Base-by-base conservation (phyloP, 37 sponge, comb jelly and placozoan species). In the Tethya wilhelma region DNA sequence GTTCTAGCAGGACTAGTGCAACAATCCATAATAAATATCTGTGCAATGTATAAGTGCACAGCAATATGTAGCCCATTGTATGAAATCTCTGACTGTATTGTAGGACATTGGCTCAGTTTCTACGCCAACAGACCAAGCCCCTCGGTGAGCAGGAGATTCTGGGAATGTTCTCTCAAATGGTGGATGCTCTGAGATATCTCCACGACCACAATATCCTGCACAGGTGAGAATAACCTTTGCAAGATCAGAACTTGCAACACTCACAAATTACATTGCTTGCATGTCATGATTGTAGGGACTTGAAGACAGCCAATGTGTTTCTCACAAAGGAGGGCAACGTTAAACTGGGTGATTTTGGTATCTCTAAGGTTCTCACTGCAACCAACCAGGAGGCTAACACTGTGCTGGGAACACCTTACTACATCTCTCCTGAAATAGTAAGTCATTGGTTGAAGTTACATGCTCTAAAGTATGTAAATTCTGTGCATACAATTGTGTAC, bases 401-500 rank as follows among this genome's bases (percentile, higher is more conserved):
- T 3, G 88, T 95, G 23, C 78, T 98, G 33, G 99, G 99, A 0
- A 98, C 96, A 38, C 96, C 99, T 6, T 93, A 95, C 83, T 98
- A 98, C 89, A 98, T 98, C 60, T 95, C 96, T 22, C 99, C 99
- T 66, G 99, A 98, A 73, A 98, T 98, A 65, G 90, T 90, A 60
- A 85, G 87, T 66, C 4, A 2, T 12, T 62, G 12, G 63, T 12
- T 7, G 23, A 26, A 29, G 25, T 62, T 7, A 9, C 25, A 62
- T 23, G 63, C 29, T 26, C 25, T 62, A 62, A 26, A 20, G 12
- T 62, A 7, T 49, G 12, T 20, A 23, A 9, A 9, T n/a, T 7
- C 8, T 62, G 29, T n/a, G 17, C 55, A 20, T 49, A 49, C 11
- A 49, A 49, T 7, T 62, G 63, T 62, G 63, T 62, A 7, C 25